Evolutionary conservation across 2,113 vertebrate genomes (phyloP).

Genomic region (Cyprinodon variegatus): DNA sequence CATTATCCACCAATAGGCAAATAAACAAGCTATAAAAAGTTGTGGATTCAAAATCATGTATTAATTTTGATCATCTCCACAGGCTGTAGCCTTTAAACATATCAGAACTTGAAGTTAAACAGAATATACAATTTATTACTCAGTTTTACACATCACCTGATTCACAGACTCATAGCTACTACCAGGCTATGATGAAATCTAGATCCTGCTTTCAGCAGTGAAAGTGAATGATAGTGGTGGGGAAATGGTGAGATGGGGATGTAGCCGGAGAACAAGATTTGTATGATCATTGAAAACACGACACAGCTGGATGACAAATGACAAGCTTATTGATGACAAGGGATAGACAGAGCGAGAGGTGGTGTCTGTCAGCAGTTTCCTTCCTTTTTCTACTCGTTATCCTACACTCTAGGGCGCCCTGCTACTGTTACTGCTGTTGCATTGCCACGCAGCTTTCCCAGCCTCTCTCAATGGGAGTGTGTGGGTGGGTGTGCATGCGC

Average conservation of each 20-base stretch:
- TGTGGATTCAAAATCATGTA: no score
- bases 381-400: background rate
- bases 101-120: background rate
- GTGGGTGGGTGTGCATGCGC: constrained; percentile 37
- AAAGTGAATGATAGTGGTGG: constrained; percentile 40
- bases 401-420: constrained; percentile 2
- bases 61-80: background rate
- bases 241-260: constrained; percentile 11
- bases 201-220: constrained; percentile 40
- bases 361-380: background rate
- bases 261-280: constrained; percentile 27
- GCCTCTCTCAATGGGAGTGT: constrained; percentile 10
- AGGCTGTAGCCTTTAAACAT: background rate
- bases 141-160: constrained; percentile 37
- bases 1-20: background rate
- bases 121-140: constrained; percentile 4
- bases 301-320: constrained; percentile 15
- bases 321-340: constrained; percentile 29
- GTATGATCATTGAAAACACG: constrained; percentile 32
- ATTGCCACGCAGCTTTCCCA: constrained; percentile 43
- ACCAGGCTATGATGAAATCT: constrained; percentile 47
- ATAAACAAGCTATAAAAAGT: no score
- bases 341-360: constrained; percentile 11
- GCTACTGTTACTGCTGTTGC: constrained; percentile 31
- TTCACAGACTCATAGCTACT: constrained; percentile 51